Evolutionary conservation across 1,140 invertebrate genomes (phyloP).

Genomic region (Apis florea): DNA sequence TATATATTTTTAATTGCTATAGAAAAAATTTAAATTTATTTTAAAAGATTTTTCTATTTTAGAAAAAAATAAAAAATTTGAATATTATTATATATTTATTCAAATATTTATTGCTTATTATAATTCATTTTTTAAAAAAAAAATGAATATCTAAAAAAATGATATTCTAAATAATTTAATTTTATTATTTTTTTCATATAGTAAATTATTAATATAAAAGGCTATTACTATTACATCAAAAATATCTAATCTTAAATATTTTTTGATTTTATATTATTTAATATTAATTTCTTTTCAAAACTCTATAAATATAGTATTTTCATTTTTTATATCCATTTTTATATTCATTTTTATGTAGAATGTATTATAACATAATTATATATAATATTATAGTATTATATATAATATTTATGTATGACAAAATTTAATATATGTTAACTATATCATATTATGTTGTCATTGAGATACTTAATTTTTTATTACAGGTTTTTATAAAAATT

Average conservation of each 20-base stretch:
- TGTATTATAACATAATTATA: not conserved
- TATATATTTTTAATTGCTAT: not conserved
- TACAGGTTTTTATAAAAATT: not conserved
- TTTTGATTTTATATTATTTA: not conserved
- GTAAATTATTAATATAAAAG: not conserved
- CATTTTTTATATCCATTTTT: not conserved
- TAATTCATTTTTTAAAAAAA: not conserved
- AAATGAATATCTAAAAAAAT: not conserved
- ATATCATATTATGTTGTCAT: not conserved
- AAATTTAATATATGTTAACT: not conserved
- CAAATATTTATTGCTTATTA: conserved; percentile 1
- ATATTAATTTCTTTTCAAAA: not conserved
- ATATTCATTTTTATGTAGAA: not conserved
- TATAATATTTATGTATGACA: not conserved
- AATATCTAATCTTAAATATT: conserved; percentile 15
- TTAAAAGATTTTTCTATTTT: not conserved
- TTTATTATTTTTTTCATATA: not conserved
- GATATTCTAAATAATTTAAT: not conserved
- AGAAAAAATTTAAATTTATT: not conserved
- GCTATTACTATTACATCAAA: not conserved
- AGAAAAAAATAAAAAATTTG: not conserved
- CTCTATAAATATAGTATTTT: not conserved
- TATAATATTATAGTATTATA: no score
- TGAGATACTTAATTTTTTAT: not conserved
- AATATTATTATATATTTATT: not conserved